phyloP scores from a whole-genome alignment of 2,113 vertebrate species.

The Petaurus breviceps region DNA sequence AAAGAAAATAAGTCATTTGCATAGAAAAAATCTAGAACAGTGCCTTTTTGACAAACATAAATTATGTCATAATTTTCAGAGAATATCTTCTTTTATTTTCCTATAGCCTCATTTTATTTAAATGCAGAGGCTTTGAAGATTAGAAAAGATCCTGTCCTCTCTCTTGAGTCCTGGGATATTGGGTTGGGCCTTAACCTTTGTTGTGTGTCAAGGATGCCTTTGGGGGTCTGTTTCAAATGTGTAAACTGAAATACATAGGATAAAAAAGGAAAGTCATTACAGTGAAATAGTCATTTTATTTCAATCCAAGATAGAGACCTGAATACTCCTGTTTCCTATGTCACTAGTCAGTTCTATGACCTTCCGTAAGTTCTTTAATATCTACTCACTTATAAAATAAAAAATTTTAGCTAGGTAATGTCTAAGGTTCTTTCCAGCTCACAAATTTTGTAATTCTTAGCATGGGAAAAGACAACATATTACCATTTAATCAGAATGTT shows the following conservation, averaged over 20 bases:
- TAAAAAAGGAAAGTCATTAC: not conserved
- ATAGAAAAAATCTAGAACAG: not conserved
- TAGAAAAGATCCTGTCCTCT: not conserved
- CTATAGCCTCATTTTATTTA: not conserved
- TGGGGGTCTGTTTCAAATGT: not conserved
- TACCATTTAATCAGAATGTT: not conserved
- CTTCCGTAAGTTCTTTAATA: not conserved
- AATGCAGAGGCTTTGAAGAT: not conserved
- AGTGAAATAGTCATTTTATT: not conserved
- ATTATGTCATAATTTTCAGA: not conserved
- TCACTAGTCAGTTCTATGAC: not conserved
- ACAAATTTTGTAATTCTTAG: conserved; percentile 13
- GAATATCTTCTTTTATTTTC: not conserved
- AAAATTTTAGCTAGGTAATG: not conserved
- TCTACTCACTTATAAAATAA: not conserved
- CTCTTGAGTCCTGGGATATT: not conserved
- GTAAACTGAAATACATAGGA: not conserved
- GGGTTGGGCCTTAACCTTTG: not conserved
- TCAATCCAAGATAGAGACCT: not conserved
- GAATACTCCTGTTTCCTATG: not conserved
- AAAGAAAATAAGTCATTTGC: not conserved
- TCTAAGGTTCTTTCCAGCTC: not conserved
- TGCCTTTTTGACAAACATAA: not conserved
- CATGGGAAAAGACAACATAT: conserved; percentile 8
- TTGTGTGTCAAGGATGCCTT: not conserved